Conservation (phyloP, 2,113 vertebrate genomes). For the Apaloderma vittatum region DNA sequence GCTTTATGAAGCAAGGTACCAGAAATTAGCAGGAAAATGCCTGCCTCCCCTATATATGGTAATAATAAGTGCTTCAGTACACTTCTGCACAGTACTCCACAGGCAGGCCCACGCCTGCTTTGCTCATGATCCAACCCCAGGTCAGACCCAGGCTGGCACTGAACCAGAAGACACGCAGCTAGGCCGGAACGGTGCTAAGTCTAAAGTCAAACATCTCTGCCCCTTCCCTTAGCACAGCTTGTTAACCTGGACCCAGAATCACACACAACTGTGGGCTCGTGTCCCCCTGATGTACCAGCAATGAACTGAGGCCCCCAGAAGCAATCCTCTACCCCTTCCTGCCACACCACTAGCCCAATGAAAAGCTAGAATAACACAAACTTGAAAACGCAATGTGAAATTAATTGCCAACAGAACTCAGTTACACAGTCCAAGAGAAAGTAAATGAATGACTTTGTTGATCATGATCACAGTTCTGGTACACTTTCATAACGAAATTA, state of each 20-base stretch:
- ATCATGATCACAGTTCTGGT: background rate
- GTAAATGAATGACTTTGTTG: background rate
- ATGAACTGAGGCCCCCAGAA: background rate
- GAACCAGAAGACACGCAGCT: background rate
- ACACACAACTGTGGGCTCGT: background rate
- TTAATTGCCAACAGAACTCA: background rate
- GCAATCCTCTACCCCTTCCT: background rate
- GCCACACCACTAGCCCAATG: fast-evolving
- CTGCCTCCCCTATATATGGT: fast-evolving
- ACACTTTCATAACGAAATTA: background rate
- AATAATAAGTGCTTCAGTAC: background rate
- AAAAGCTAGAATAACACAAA: fast-evolving
- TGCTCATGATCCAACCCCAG: background rate
- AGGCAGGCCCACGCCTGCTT: background rate
- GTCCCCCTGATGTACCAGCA: background rate
- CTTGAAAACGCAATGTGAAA: background rate
- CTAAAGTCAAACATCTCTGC: background rate
- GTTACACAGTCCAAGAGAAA: background rate
- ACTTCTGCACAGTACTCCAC: background rate
- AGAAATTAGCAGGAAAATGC: background rate
- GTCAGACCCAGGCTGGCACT: background rate
- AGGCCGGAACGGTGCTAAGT: background rate
- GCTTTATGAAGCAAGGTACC: background rate
- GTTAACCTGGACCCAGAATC: background rate
- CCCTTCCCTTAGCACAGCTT: background rate